Evolutionary conservation across 2,888 invertebrate genomes (phyloP), one percentile per base, ranked within the genome.

Genomic region (Tiphia femorata): DNA sequence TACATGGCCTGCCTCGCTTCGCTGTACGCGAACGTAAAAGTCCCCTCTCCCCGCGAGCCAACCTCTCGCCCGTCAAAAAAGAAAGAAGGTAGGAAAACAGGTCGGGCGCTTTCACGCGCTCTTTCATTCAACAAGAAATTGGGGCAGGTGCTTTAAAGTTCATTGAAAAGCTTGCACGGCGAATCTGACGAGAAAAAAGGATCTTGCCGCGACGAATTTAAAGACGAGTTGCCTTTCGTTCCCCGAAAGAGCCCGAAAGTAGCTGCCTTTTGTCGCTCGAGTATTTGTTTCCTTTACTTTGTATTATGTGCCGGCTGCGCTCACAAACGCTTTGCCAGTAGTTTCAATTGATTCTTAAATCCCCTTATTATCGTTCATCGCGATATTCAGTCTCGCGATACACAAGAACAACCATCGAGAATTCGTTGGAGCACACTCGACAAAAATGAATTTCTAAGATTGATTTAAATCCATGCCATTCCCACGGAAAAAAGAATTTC

Each of bases 71-170:
- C 12, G 38, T n/a, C 23, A 35, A 19, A 30, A n/a, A 42, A 33
- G 43, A 38, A 53, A 46, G 55, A 58, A 64, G 41, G 49, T 8
- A 48, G 33, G 56, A 66, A 62, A 70, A 47, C 64, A 56, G 68
- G 75, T 72, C 71, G 55, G 59, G 54, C 62, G 66, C 73, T 73
- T 75, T 75, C 73, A 72, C 63, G 65, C 67, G 64, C 63, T 41
- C 54, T 56, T 56, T 63, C 66, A 76, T 77, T 77, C 75, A 77
- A 16, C 44, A 49, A 41, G 64, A 75, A 76, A 77, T 76, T 75
- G 60, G 76, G 71, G 64, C 76, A 70, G 76, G 75, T 67, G 62
- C 69, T 77, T 74, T 72, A 71, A 73, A 66, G 66, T 64, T 70
- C 71, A 67, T 72, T 75, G 70, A 73, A 72, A 76, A 60, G 63